These are phyloP conservation scores for Aspidapion aeneum DNA, from an alignment of 2,888 invertebrate species.

Conservation along the genomic window DNA sequence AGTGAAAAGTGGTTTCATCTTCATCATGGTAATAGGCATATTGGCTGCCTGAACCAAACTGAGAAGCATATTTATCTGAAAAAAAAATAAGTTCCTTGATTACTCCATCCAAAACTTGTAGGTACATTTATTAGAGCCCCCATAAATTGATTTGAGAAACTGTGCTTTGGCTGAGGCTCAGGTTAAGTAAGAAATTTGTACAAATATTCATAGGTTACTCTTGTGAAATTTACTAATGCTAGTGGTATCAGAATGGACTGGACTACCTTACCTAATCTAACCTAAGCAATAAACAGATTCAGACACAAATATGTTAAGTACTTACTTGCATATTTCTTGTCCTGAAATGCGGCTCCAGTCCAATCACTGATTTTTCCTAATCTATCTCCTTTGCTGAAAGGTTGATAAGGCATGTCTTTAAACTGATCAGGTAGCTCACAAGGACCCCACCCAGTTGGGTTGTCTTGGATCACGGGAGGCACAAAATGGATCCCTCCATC, in stretches of 20 bases:
- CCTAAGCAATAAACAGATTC: background rate
- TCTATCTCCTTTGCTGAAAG: conserved; percentile 97
- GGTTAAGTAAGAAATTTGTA: too few relatives aligned
- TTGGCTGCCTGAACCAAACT: conserved; percentile 92
- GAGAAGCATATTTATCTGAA: conserved; percentile 85
- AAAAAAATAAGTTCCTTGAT: conserved; percentile 20
- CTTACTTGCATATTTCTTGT: conserved; percentile 90
- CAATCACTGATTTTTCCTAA: conserved; percentile 99
- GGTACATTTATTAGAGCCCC: too few relatives aligned
- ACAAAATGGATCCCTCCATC: conserved; percentile 63
- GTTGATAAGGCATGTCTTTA: conserved; percentile 97
- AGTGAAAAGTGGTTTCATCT: conserved; percentile 96
- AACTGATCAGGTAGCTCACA: conserved; percentile 91
- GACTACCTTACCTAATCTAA: background rate
- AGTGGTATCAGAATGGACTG: too few relatives aligned
- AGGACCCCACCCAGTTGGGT: conserved; percentile 96
- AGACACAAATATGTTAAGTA: too few relatives aligned
- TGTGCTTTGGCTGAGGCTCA: conserved; percentile 14
- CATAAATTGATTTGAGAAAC: background rate
- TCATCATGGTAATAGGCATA: conserved; percentile 99
- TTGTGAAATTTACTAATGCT: too few relatives aligned
- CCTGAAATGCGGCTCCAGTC: conserved; percentile 90
- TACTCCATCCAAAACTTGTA: background rate
- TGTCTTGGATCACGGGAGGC: conserved; percentile 75
- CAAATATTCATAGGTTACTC: too few relatives aligned